Percentiles rank a stretch among this genome's conserved stretches.
phyloP scores from a whole-genome alignment of 1,140 invertebrate species.

The Achatina immaculata region DNA sequence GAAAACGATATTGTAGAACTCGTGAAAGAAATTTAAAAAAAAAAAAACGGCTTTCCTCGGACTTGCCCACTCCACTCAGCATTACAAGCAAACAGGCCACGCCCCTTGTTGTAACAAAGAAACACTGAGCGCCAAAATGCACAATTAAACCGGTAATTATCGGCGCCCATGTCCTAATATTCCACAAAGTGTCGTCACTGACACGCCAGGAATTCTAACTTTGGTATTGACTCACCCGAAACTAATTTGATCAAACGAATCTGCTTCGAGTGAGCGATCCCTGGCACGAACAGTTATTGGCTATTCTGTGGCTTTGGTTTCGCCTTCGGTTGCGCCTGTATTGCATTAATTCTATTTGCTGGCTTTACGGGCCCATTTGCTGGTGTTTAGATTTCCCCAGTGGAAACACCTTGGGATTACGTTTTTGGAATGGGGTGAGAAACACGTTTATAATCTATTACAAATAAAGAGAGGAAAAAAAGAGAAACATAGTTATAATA shows the following conservation, averaged over 20 bases:
- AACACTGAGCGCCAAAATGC: too few species aligned
- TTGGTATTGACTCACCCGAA: neutral
- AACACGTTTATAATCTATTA: too few species aligned
- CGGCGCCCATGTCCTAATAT: neutral
- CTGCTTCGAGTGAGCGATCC: conserved; percentile 1
- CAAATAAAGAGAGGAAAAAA: too few species aligned
- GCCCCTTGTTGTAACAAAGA: too few species aligned
- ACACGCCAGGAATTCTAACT: neutral
- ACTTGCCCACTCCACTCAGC: too few species aligned
- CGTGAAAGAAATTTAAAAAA: too few species aligned
- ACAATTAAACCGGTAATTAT: neutral
- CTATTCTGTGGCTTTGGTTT: neutral
- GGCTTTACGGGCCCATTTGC: neutral
- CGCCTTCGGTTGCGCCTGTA: conserved; percentile 7
- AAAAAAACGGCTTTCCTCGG: too few species aligned
- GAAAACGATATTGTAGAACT: too few species aligned
- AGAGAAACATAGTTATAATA: too few species aligned
- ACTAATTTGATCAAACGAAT: neutral
- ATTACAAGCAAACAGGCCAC: too few species aligned
- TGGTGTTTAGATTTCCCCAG: neutral
- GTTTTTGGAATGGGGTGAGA: neutral
- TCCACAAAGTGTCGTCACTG: neutral
- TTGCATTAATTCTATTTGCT: neutral
- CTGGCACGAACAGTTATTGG: neutral
- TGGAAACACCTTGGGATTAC: neutral